Conservation (phyloP, 2,797 vertebrate species). For the Orientallactaga sibirica region DNA sequence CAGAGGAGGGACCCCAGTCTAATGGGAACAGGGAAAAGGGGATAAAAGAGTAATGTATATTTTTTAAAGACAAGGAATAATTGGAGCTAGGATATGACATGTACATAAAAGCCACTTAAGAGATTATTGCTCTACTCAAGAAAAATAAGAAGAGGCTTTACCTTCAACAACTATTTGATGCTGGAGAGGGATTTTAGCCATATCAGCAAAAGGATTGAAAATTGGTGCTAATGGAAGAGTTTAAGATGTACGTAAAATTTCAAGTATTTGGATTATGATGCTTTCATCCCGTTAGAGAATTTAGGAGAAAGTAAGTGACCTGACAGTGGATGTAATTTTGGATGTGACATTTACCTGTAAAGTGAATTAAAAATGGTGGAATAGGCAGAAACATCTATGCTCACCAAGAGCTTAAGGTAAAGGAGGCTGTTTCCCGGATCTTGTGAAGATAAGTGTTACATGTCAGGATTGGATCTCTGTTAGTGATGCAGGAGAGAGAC, state of each 20-base stretch:
- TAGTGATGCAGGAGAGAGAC: no score
- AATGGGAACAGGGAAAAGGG: no score
- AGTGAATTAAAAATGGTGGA: slow-evolving; percentile 10
- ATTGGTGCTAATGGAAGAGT: background rate
- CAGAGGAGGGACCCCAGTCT: no score
- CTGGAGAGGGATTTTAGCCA: slow-evolving; percentile 21
- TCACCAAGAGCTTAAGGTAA: background rate
- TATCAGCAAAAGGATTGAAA: slow-evolving; percentile 22
- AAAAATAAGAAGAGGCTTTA: background rate
- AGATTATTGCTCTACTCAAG: background rate
- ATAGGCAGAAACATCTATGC: background rate
- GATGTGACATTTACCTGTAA: background rate
- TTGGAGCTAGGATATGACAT: background rate
- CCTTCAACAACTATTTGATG: background rate
- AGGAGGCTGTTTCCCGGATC: background rate
- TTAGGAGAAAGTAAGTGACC: slow-evolving; percentile 23
- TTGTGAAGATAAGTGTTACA: no score
- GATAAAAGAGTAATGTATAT: no score
- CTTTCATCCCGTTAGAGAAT: slow-evolving; percentile 7
- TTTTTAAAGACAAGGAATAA: slow-evolving; percentile 25
- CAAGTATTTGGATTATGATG: background rate
- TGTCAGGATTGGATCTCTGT: no score
- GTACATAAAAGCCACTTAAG: background rate
- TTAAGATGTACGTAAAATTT: background rate
- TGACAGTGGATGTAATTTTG: slow-evolving; percentile 17